Evolutionary conservation across 2,888 invertebrate genomes (phyloP).

Genomic region (Erebia epiphron): DNA sequence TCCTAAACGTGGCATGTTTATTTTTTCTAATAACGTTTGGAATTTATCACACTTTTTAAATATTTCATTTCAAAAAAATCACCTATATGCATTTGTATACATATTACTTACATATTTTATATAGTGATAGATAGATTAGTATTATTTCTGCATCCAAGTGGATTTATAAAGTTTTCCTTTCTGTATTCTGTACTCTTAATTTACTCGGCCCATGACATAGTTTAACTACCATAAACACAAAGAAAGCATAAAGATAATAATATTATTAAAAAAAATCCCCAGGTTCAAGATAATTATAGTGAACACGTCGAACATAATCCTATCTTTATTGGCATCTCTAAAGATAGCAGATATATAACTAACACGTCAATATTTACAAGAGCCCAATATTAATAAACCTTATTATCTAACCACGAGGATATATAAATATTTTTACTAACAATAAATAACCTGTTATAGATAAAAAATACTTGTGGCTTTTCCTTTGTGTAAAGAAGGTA

Average conservation of each 20-base stretch:
- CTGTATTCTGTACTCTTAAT: not conserved
- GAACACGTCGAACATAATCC: slow-evolving; percentile 12
- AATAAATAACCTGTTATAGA: not conserved
- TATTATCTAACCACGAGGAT: slow-evolving; percentile 21
- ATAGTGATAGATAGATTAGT: too few relatives aligned
- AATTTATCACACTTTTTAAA: too few relatives aligned
- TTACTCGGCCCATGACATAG: not conserved
- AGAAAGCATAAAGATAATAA: not conserved
- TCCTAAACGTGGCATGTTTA: too few relatives aligned
- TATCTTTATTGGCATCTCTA: slow-evolving; percentile 23
- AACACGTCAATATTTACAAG: slow-evolving; percentile 8
- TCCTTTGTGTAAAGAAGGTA: not conserved
- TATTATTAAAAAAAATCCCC: not conserved
- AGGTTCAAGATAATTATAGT: slow-evolving; percentile 2
- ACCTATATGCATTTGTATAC: too few relatives aligned
- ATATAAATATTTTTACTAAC: slow-evolving; percentile 17
- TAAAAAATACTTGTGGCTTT: not conserved
- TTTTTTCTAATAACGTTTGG: too few relatives aligned
- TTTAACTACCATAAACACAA: not conserved
- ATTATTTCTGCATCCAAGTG: not conserved
- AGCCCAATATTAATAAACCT: slow-evolving; percentile 19
- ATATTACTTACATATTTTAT: not conserved
- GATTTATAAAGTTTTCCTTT: not conserved
- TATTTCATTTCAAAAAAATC: too few relatives aligned
- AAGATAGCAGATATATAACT: slow-evolving; percentile 11